Base-by-base conservation (phyloP, 2,113 vertebrate genomes). In the Anser cygnoides region DNA sequence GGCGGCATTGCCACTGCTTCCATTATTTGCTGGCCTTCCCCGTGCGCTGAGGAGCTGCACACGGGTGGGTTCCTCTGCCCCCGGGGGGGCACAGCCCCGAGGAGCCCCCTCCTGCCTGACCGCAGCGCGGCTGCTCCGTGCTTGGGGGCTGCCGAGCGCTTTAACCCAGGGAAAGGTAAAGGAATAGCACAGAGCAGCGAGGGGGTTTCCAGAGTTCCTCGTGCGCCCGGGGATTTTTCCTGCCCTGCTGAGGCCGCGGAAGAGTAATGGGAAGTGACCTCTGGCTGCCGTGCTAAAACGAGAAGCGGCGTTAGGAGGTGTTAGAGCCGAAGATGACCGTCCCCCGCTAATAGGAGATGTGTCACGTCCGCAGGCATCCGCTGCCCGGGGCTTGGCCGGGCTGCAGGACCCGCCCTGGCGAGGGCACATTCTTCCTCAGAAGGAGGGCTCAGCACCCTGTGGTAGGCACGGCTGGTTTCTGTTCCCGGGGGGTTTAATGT, bases 221-320 rank as follows among this genome's bases (percentile, higher is more conserved):
- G 6, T 22, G 70, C 77, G 37, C 71, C 63, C 43, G 85, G 81
- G 43, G 5, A 26, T 2, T 57, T 28, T n/a, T 33, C 65, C 76
- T 93, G 79, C 67, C 44, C 78, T n/a, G 79, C 75, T 88, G 92
- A 79, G 77, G 2, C 13, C 8, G 43, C 37, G 5, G 7, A 29
- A 89, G 63, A 31, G 81, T 5, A 5, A 31, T 18, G 89, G 95
- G 91, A 92, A 94, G 90, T 92, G 93, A 91, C 61, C 90, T 66
- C 84, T 58, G 55, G 50, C 83, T 31, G 31, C 67, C 2, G 39
- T 3, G 68, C 87, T 71, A 17, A 92, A 95, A 94, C 2, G 2
- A 94, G 95, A 89, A 92, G 92, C 49, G 87, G 67, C 80, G 80
- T 59, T 10, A 3, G 54, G 87, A 37, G 80, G 8, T 7, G 4